phyloP scores from a whole-genome alignment of 2,113 vertebrate species.

The Syngnathus typhle region DNA sequence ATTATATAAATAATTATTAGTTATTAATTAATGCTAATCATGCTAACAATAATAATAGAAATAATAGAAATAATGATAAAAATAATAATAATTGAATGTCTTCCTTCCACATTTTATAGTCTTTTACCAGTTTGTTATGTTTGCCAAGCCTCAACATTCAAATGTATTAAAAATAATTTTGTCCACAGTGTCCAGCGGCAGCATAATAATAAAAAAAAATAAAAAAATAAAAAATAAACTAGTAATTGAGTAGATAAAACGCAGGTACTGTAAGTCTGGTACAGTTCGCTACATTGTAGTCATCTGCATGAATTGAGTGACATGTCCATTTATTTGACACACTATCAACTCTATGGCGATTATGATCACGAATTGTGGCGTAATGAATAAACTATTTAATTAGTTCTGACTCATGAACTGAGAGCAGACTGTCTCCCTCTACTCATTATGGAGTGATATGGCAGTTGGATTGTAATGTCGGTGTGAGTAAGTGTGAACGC shows the following conservation, averaged over 20 bases:
- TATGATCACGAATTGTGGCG: not conserved
- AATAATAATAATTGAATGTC: too few relatives aligned
- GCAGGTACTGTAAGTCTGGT: not conserved
- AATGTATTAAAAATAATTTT: too few relatives aligned
- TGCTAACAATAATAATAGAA: too few relatives aligned
- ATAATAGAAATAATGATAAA: too few relatives aligned
- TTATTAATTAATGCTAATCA: too few relatives aligned
- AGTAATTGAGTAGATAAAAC: not conserved
- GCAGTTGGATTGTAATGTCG: constrained; percentile 32
- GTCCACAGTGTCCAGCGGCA: too few relatives aligned
- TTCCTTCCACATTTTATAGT: too few relatives aligned
- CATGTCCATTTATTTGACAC: not conserved
- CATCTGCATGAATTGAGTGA: not conserved
- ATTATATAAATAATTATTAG: too few relatives aligned
- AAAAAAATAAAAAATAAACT: too few relatives aligned
- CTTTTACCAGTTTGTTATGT: too few relatives aligned
- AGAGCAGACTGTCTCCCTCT: constrained; percentile 10
- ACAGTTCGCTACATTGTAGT: not conserved
- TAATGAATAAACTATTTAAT: not conserved
- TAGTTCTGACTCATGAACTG: not conserved
- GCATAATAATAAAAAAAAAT: too few relatives aligned
- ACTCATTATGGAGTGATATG: constrained; percentile 32
- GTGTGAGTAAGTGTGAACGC: constrained; percentile 36
- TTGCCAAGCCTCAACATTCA: too few relatives aligned
- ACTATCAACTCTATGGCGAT: not conserved